Evolutionary conservation across 2,888 invertebrate genomes (phyloP), one percentile per base, ranked within the genome.

Genomic region (Petrophora chlorosata): DNA sequence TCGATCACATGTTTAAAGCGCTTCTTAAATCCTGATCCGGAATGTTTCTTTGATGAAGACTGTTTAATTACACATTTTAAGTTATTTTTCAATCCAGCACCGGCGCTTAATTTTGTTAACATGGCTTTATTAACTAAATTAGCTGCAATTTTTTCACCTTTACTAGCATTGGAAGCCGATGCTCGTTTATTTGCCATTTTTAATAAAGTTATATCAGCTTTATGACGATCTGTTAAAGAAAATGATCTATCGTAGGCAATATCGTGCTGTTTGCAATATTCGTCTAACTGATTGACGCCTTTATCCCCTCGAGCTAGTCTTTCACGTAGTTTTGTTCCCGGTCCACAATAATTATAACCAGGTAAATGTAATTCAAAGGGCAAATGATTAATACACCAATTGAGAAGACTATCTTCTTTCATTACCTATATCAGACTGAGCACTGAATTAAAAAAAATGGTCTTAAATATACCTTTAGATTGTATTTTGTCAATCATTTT

Each of bases 281-380:
- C 57, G 39, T 65, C 61, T 15, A 63, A 23, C 12, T 39, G 8
- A 30, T 64, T 64, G 0, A 61, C 59, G 8, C 76, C 76, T 15
- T 23, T 44, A 60, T 80, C 76, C 9, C 73, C 74, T 19, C 77
- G 67, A 66, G 3, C 57, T 58, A 49, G 64, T 59, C 47, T 61
- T 68, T 59, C 63, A 58, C 48, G 35, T 64, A 59, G 55, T n/a
- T 44, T 69, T 38, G 65, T 65, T 2, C 65, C 65, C 0, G 63
- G 63, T 0, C 62, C 63, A 33, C 63, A 65, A 34, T 57, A 65
- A 14, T 69, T 56, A 30, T 63, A 65, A 7, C 66, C 67, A 12
- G 67, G 70, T 41, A 65, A 44, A 33, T 67, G 63, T 23, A 63
- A 28, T 33, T 65, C 59, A 34, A 61, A 42, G 5, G 50, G 45